Percentiles rank a stretch among this genome's conserved stretches.
These are phyloP conservation scores for Diachasma alloeum DNA, from an alignment of 1,140 invertebrate genomes.

Conservation along the genomic window DNA sequence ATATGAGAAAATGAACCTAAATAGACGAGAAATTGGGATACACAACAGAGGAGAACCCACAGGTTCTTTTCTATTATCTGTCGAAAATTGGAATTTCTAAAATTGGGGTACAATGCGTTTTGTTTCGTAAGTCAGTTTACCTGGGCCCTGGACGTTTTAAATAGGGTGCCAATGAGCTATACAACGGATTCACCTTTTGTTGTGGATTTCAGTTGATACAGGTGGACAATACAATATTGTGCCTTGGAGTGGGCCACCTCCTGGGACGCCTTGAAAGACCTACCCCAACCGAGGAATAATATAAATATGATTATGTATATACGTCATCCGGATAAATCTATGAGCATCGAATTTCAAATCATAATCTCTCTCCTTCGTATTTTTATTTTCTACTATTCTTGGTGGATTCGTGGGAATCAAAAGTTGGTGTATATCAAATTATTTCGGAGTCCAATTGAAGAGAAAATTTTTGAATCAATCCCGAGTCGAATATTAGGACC, in stretches of 20 bases:
- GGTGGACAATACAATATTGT: background rate
- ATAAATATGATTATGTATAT: background rate
- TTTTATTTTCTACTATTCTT: background rate
- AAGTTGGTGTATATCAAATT: too few species aligned
- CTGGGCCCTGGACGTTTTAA: background rate
- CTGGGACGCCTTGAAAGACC: background rate
- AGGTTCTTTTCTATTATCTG: background rate
- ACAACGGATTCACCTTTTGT: background rate
- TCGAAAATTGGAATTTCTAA: background rate
- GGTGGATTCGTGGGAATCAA: too few species aligned
- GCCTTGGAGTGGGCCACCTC: background rate
- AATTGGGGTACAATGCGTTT: background rate
- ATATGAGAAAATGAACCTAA: background rate
- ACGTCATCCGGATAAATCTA: background rate
- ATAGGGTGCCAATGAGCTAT: background rate
- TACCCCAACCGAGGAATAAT: background rate
- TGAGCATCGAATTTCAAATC: background rate
- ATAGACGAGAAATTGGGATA: slow-evolving; percentile 6
- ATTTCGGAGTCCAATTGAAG: too few species aligned
- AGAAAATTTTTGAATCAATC: too few species aligned
- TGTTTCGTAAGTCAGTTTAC: background rate
- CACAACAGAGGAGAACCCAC: background rate
- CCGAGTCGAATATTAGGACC: too few species aligned
- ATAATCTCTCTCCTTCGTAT: background rate
- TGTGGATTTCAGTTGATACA: background rate